Conservation (phyloP, 2,113 vertebrate species). For the Pungitius pungitius region DNA sequence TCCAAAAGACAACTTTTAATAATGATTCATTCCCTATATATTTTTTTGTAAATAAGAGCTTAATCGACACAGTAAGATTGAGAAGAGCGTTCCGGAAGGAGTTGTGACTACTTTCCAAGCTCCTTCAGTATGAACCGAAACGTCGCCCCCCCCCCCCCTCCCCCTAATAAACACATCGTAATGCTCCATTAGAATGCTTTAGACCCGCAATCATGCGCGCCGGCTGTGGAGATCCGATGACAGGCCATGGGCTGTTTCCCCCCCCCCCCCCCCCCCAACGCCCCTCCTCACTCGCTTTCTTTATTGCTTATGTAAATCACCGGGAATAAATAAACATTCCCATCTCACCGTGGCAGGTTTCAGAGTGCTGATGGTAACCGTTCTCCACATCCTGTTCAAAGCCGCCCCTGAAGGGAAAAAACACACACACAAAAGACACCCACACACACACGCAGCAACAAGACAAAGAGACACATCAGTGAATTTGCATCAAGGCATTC, state of each 20-base stretch:
- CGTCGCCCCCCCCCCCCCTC: slow-evolving; percentile 5
- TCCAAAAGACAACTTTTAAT: too few relatives aligned
- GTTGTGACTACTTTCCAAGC: slow-evolving; percentile 22
- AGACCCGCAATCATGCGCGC: not conserved
- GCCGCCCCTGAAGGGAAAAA: slow-evolving; percentile 72
- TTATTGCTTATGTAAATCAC: slow-evolving; percentile 31
- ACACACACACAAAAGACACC: slow-evolving; percentile 24
- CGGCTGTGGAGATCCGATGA: slow-evolving; percentile 3
- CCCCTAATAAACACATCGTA: slow-evolving; percentile 31
- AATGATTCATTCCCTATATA: not conserved
- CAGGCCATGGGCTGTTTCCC: not conserved
- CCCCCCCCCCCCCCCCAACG: too few relatives aligned
- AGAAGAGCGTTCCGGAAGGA: slow-evolving; percentile 33
- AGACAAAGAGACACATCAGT: slow-evolving; percentile 43
- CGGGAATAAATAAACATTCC: slow-evolving; percentile 4
- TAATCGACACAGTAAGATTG: slow-evolving; percentile 38
- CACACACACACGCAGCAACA: slow-evolving; percentile 10
- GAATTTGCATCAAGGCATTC: slow-evolving; percentile 42
- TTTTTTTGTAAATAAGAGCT: not conserved
- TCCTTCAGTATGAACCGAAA: slow-evolving; percentile 21
- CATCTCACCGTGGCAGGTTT: slow-evolving; percentile 86
- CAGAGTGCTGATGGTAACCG: slow-evolving; percentile 68
- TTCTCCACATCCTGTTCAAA: slow-evolving; percentile 84
- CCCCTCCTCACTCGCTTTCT: not conserved
- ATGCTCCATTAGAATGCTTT: slow-evolving; percentile 27